Conservation (phyloP, 1,140 invertebrate species). For the Chymomyza costata region DNA sequence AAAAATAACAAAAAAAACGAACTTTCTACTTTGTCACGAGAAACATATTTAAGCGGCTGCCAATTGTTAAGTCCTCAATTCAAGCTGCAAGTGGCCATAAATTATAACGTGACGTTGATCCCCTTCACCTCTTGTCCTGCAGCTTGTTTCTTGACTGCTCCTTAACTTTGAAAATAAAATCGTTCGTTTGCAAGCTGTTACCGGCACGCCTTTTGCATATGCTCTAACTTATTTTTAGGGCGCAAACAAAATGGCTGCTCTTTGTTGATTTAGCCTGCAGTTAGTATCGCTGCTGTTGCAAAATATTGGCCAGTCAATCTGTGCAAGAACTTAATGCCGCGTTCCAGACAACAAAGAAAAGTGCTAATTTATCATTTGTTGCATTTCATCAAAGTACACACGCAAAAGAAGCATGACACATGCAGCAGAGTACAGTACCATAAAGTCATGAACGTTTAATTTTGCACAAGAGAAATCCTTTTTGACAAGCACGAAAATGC, state of each 20-base stretch:
- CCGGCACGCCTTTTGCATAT: conserved; percentile 29
- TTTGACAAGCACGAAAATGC: conserved; percentile 13
- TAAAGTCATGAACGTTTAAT: conserved; percentile 3
- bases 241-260: neutral
- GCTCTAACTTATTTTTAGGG: conserved; percentile 40
- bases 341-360: conserved; percentile 62
- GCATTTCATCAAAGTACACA: neutral
- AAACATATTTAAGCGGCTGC: too few species aligned
- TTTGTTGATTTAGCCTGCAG: neutral
- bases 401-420: conserved; percentile 23
- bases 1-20: too few species aligned
- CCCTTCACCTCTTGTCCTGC: conserved; percentile 16
- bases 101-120: conserved; percentile 55
- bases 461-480: conserved; percentile 17
- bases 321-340: conserved; percentile 53
- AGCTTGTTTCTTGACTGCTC: too few species aligned
- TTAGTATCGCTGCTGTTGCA: too few species aligned
- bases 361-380: conserved; percentile 29
- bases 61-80: conserved; percentile 5
- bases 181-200: conserved; percentile 24
- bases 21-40: too few species aligned
- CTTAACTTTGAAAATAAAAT: conserved; percentile 48
- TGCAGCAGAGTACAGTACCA: conserved; percentile 27
- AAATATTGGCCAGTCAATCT: conserved; percentile 54
- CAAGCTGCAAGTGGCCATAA: conserved; percentile 50